Percentiles rank a stretch among this genome's conserved stretches.
Evolutionary conservation across 2,113 vertebrate genomes (phyloP).

Genomic region (Ceuthmochares aereus): DNA sequence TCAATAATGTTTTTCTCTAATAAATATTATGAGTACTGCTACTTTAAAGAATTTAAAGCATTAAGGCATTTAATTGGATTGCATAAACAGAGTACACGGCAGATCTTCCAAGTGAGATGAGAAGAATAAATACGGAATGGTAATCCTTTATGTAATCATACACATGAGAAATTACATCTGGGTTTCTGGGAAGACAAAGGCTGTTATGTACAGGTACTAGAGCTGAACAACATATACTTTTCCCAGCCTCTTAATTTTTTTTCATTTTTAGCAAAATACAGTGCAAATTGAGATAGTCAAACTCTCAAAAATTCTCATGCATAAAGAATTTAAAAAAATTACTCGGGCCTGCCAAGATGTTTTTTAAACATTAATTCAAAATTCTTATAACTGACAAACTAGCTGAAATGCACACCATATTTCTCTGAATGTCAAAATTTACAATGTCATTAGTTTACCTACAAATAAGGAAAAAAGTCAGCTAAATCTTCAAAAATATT

Average conservation of each 20-base stretch:
- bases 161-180: neutral
- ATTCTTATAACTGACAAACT: neutral
- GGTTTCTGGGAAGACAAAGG: constrained; percentile 18
- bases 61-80: constrained; percentile 4
- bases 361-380: neutral
- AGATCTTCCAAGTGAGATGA: neutral
- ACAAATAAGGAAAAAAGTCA: constrained; percentile 1
- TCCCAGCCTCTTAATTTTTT: neutral
- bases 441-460: constrained; percentile 4
- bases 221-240: neutral
- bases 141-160: constrained; percentile 18
- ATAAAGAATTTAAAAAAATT: neutral
- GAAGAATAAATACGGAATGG: neutral
- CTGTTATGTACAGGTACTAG: neutral
- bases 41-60: constrained; percentile 2
- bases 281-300: neutral
- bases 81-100: neutral
- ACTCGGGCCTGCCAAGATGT: neutral
- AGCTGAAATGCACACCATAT: neutral
- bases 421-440: constrained; percentile 32
- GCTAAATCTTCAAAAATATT: neutral
- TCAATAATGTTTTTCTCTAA: neutral
- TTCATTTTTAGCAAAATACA: neutral
- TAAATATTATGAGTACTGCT: neutral
- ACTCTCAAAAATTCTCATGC: neutral